Evolutionary conservation across 2,888 invertebrate genomes (phyloP).

Genomic region (Macaria liturata): DNA sequence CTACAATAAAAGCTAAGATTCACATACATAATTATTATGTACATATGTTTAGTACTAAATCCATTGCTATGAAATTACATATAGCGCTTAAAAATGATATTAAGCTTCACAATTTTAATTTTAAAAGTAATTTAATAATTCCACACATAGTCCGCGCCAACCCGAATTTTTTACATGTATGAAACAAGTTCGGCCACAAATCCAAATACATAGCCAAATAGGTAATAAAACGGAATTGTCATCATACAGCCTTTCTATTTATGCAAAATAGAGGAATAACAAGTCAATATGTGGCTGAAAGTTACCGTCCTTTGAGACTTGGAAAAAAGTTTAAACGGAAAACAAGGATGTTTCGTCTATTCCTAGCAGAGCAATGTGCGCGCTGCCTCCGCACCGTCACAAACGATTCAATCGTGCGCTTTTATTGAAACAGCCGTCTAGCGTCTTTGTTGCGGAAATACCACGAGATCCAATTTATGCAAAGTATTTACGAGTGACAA

Average conservation of each 20-base stretch:
- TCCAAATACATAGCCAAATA: slow-evolving; percentile 31
- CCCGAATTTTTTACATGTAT: slow-evolving; percentile 14
- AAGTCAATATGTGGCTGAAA: slow-evolving; percentile 50
- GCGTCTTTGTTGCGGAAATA: slow-evolving; percentile 75
- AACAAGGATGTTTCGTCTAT: slow-evolving; percentile 41
- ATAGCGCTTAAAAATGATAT: no score
- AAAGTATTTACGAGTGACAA: slow-evolving; percentile 77
- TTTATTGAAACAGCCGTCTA: slow-evolving; percentile 72
- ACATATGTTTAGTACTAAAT: no score
- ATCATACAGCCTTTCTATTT: slow-evolving; percentile 47
- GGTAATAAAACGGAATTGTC: slow-evolving; percentile 41
- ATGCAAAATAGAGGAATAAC: slow-evolving; percentile 49
- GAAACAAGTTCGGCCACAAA: slow-evolving; percentile 32
- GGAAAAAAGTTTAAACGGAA: slow-evolving; percentile 46
- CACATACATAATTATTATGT: no score
- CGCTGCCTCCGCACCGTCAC: slow-evolving; percentile 63
- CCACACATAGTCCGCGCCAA: slow-evolving; percentile 13
- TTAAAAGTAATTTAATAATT: slow-evolving; percentile 10
- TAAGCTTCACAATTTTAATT: no score
- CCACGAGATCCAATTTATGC: slow-evolving; percentile 74
- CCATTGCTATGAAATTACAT: no score
- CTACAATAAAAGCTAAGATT: no score
- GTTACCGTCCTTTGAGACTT: slow-evolving; percentile 39
- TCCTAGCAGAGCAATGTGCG: slow-evolving; percentile 43
- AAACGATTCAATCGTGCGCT: slow-evolving; percentile 72